Conservation (phyloP, 2,113 vertebrate species). For the Siphamia tubifer region DNA sequence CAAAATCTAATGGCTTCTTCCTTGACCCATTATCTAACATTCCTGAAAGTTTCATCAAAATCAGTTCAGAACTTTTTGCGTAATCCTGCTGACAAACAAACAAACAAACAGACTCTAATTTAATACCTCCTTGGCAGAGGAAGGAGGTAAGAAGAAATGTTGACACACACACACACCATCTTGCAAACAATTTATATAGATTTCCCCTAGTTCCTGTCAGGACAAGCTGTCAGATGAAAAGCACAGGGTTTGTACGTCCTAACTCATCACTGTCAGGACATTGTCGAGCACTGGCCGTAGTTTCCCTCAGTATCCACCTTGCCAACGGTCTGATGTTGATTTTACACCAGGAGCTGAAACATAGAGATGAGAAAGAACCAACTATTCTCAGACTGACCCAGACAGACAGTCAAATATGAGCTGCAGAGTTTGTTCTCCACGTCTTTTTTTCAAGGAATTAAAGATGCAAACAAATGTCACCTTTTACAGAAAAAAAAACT, state of each 20-base stretch:
- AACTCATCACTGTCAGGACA: conserved; percentile 21
- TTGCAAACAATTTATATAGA: conserved; percentile 15
- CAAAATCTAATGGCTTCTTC: too few species aligned
- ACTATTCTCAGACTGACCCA: neutral
- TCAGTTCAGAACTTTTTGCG: too few species aligned
- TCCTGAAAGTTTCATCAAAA: too few species aligned
- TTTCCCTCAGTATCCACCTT: neutral
- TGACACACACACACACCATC: neutral
- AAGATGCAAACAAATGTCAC: conserved; percentile 3
- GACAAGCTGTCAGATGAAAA: conserved; percentile 27
- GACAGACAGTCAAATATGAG: neutral
- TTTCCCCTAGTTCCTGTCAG: conserved; percentile 16
- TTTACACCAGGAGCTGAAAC: neutral
- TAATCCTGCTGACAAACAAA: too few species aligned
- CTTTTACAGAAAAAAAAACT: neutral
- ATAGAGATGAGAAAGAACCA: conserved; percentile 4
- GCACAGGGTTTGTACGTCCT: conserved; percentile 17
- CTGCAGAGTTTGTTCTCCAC: neutral
- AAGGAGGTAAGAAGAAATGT: too few species aligned
- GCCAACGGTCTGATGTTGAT: neutral
- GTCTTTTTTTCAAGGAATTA: neutral
- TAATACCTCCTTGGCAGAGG: too few species aligned
- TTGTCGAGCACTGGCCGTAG: neutral
- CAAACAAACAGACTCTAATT: too few species aligned
- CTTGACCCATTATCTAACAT: too few species aligned